Evolutionary conservation across 2,113 vertebrate genomes (phyloP).

Genomic region (Saguinus imperator): DNA sequence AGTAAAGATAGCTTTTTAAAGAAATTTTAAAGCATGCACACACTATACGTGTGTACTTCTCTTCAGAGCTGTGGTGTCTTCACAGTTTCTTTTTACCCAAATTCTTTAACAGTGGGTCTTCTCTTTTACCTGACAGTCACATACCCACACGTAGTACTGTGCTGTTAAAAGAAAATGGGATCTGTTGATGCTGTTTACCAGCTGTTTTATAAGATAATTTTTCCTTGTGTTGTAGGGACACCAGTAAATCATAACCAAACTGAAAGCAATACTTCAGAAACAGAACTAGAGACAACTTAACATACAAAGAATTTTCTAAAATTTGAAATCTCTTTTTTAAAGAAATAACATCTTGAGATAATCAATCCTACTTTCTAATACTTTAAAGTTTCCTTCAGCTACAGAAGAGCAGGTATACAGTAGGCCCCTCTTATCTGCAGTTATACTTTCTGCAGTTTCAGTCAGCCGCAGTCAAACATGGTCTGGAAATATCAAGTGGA

Average conservation of each 20-base stretch:
- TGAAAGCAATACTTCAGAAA: neutral
- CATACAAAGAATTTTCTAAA: neutral
- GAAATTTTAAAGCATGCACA: neutral
- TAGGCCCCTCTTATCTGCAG: neutral
- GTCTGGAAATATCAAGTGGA: neutral
- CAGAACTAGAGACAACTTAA: neutral
- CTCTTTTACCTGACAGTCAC: neutral
- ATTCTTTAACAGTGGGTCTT: neutral
- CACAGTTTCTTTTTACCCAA: neutral
- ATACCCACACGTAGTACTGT: neutral
- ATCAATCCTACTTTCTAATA: neutral
- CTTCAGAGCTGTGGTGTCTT: neutral
- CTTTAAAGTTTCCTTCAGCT: neutral
- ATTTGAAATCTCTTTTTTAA: slow-evolving; percentile 9
- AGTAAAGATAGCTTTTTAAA: neutral
- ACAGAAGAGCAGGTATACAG: neutral
- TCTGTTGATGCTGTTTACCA: neutral
- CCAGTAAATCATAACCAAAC: neutral
- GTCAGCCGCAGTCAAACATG: neutral
- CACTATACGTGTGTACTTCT: too few species aligned
- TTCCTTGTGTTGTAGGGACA: neutral
- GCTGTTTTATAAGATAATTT: neutral
- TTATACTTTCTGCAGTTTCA: neutral
- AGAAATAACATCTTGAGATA: neutral
- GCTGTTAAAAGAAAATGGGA: neutral